Conservation (phyloP, 2,888 invertebrate genomes). For the Cylloceria caligata region DNA sequence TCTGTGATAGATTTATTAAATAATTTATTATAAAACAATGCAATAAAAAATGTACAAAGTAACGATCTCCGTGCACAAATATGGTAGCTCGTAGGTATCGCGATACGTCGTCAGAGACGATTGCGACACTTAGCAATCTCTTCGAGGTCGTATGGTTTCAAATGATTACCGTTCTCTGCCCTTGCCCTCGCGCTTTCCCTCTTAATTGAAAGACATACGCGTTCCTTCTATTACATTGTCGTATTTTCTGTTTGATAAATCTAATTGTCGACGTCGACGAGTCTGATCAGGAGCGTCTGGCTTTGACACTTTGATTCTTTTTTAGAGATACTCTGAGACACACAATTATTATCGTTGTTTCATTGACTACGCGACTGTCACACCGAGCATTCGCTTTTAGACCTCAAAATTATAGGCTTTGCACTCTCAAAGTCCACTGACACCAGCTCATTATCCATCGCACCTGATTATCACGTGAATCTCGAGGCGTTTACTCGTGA, state of each 20-base stretch:
- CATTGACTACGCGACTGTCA: slow-evolving; percentile 42
- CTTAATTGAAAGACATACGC: slow-evolving; percentile 29
- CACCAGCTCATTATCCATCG: background rate
- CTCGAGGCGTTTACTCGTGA: background rate
- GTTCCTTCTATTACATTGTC: slow-evolving; percentile 23
- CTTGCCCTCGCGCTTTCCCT: slow-evolving; percentile 10
- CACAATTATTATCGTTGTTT: slow-evolving; percentile 40
- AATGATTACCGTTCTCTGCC: slow-evolving; percentile 18
- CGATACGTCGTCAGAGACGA: background rate
- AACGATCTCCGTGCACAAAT: background rate
- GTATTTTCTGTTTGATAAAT: slow-evolving; percentile 13
- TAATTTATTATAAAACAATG: too few relatives aligned
- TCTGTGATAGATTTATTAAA: too few relatives aligned
- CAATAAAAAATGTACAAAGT: background rate
- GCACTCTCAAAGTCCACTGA: background rate
- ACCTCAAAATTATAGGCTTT: background rate
- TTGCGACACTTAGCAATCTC: slow-evolving; percentile 17
- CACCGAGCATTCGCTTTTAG: background rate
- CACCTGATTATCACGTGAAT: slow-evolving; percentile 2
- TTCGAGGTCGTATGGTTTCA: slow-evolving; percentile 43
- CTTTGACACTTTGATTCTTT: background rate
- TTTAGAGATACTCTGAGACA: slow-evolving; percentile 1
- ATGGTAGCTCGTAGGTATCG: background rate
- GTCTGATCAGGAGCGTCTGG: slow-evolving; percentile 25
- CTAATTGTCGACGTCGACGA: slow-evolving; percentile 4